phyloP scores from a whole-genome alignment of 2,113 vertebrate species.

The Ictidomys tridecemlineatus region DNA sequence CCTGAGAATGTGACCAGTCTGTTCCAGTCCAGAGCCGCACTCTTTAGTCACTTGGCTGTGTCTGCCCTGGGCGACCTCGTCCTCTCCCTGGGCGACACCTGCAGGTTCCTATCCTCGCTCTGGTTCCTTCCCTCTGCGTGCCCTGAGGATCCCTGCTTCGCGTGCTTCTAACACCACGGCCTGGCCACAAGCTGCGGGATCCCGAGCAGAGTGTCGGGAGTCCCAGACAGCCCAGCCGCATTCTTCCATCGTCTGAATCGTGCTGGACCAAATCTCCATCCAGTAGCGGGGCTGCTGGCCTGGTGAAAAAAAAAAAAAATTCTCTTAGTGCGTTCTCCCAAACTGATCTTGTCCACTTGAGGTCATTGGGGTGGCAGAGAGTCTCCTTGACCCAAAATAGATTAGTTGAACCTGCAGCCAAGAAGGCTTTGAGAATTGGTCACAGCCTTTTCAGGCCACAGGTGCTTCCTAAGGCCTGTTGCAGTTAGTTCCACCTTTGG shows the following conservation, averaged over 20 bases:
- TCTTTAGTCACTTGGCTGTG: conserved; percentile 31
- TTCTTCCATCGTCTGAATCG: not conserved
- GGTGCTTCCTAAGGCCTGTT: conserved; percentile 67
- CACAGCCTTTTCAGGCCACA: conserved; percentile 63
- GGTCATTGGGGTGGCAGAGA: conserved; percentile 56
- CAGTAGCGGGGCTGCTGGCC: conserved; percentile 6
- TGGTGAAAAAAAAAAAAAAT: not conserved
- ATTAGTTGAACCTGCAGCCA: conserved; percentile 32
- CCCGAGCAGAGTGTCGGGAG: not conserved
- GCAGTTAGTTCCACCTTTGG: not conserved
- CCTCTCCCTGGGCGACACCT: conserved; percentile 62
- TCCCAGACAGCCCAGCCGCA: not conserved
- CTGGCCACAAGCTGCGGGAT: not conserved
- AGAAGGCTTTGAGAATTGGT: conserved; percentile 37
- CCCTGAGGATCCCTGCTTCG: conserved; percentile 22
- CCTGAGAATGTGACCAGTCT: conserved; percentile 39
- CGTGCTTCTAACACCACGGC: not conserved
- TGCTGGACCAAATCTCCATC: not conserved
- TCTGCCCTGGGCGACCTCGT: conserved; percentile 43
- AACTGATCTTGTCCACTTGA: not conserved
- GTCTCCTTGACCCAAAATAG: conserved; percentile 72
- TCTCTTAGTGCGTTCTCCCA: not conserved
- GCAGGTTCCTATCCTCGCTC: conserved; percentile 34
- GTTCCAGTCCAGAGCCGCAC: conserved; percentile 25
- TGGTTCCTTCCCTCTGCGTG: not conserved